A percentile compares a stretch with the other conserved stretches of the same genome.
Conservation (phyloP, 2,888 invertebrate species). For the Lasioglossum morio region DNA sequence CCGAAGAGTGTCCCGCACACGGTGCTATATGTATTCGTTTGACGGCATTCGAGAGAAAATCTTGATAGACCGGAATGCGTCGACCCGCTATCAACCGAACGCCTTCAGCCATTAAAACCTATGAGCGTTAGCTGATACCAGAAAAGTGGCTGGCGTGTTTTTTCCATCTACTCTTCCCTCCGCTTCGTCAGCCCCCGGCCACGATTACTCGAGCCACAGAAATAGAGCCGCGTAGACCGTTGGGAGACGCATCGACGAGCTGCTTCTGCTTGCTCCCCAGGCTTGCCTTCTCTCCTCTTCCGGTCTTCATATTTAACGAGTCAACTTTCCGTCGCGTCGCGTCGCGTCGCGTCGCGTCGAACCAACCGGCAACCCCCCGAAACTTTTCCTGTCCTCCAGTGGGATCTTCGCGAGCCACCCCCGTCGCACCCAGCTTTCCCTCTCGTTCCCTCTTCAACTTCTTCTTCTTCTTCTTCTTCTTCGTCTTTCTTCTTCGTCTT, state of each 20-base stretch:
- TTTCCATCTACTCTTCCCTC: not conserved
- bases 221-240: slow-evolving; percentile 17
- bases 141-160: slow-evolving; percentile 15
- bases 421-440: not conserved
- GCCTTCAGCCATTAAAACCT: not conserved
- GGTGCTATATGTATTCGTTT: slow-evolving; percentile 6
- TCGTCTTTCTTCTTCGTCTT: not conserved
- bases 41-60: slow-evolving; percentile 18
- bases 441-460: not conserved
- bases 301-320: slow-evolving; percentile 58
- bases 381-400: slow-evolving; percentile 60
- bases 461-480: not conserved
- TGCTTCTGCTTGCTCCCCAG: not conserved
- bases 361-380: slow-evolving; percentile 20
- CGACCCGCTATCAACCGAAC: slow-evolving; percentile 35
- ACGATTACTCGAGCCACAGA: not conserved
- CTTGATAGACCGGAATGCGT: slow-evolving; percentile 13
- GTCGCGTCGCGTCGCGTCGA: slow-evolving; percentile 56
- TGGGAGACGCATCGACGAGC: not conserved
- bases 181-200: not conserved
- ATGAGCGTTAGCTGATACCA: slow-evolving; percentile 34
- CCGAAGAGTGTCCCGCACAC: not conserved
- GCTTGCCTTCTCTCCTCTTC: slow-evolving; percentile 46
- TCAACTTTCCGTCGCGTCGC: slow-evolving; percentile 60
- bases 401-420: slow-evolving; percentile 23